Conservation (phyloP, 1,140 invertebrate genomes). For the Drosophila nannoptera region DNA sequence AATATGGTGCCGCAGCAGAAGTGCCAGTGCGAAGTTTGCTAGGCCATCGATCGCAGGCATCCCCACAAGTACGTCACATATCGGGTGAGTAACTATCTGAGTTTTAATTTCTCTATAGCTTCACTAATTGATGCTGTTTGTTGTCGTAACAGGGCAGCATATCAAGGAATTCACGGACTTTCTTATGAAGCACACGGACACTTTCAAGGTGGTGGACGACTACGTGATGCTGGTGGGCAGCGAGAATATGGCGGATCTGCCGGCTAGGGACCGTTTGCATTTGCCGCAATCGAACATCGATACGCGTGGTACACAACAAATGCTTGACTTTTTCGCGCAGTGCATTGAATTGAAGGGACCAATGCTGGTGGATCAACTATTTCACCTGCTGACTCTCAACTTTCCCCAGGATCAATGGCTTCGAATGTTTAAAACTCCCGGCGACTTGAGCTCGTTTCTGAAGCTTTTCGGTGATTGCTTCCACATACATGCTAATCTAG, state of each 20-base stretch:
- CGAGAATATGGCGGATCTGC: slow-evolving; percentile 81
- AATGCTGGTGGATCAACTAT: slow-evolving; percentile 90
- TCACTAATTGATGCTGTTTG: no score
- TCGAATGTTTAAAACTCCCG: slow-evolving; percentile 90
- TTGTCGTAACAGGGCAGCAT: slow-evolving; percentile 84
- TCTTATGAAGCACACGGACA: slow-evolving; percentile 89
- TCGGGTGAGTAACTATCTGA: slow-evolving; percentile 81
- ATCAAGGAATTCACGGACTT: slow-evolving; percentile 97
- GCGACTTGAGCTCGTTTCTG: slow-evolving; percentile 91
- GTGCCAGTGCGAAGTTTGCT: slow-evolving; percentile 95
- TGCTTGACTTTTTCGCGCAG: slow-evolving; percentile 88
- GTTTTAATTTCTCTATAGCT: no score
- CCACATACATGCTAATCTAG: slow-evolving; percentile 92
- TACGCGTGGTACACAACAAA: slow-evolving; percentile 86
- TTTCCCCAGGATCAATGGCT: slow-evolving; percentile 89
- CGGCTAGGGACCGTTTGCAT: slow-evolving; percentile 81
- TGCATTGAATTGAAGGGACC: slow-evolving; percentile 88
- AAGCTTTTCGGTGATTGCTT: slow-evolving; percentile 94
- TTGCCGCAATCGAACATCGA: slow-evolving; percentile 89
- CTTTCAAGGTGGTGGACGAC: slow-evolving; percentile 93
- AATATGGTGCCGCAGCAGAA: slow-evolving; percentile 93
- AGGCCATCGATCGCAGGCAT: slow-evolving; percentile 95
- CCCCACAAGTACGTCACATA: slow-evolving; percentile 96
- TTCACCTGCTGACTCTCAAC: slow-evolving; percentile 87
- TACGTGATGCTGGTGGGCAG: slow-evolving; percentile 84